Base-by-base conservation (phyloP, 2,113 vertebrate species). In the Rutilus rutilus region DNA sequence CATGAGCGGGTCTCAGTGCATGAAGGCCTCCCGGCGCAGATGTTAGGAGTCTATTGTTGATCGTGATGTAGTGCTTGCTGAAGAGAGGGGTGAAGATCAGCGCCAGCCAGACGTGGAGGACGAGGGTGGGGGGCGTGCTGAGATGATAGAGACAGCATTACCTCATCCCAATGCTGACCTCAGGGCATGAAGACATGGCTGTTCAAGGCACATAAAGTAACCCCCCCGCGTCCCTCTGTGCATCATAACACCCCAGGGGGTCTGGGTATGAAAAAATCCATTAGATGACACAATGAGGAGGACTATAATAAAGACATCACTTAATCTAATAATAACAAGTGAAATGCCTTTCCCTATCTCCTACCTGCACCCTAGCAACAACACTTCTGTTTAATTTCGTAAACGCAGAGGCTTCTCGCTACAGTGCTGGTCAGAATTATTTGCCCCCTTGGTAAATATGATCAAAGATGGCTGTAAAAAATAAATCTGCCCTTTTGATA, bases 11-110 rank as follows among this genome's bases (percentile, higher is more conserved):
- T 92, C 87, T 85, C 59, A 74, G 83, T 88, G 64, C 76, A 88
- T 87, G 89, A 90, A 83, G 86, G 77, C 85, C 89, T 86, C 86
- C 87, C 85, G 9, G 69, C 86, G 88, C 90, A 91, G 86, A 91
- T 92, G 92, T 90, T 91, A 91, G 84, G 36, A 91, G 88, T 89
- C 92, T 89, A 86, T 86, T 88, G 89, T 86, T 45, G 73, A 81
- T 62, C 25, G 86, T 89, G 89, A 90, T 90, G 88, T 90, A 91
- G 87, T 86, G 87, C 74, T 67, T 65, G 17, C 73, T 78, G 14
- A 64, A 86, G 79, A 85, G 84, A 80, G 78, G 52, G 75, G 45
- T 47, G 69, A 79, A 73, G 83, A 42, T 62, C 64, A 52, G 82
- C 79, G 71, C 33, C 74, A 86, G 84, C 60, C 87, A 85, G 82